Evolutionary conservation across 2,888 invertebrate species (phyloP), one percentile per base, ranked within the genome.

Genomic region (Dynastes tityus): DNA sequence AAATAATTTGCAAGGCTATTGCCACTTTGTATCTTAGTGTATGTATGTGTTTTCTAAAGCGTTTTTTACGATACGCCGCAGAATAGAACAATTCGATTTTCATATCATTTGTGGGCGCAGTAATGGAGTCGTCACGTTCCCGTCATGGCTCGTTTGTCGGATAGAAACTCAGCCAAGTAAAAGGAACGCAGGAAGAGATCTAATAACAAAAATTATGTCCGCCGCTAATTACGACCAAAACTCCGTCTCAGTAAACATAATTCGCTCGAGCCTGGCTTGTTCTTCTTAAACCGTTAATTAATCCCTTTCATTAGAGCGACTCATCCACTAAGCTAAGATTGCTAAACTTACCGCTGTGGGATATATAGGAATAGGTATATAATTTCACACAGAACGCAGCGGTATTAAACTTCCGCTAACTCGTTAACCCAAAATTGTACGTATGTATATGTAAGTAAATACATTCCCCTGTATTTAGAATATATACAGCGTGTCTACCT

Each of bases 271-370:
- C 82, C 82, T 77, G 82, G 82, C 83, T 58, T 73, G 73, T 73
- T 40, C 82, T 83, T 82, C 83, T 84, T 84, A 82, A 81, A 83
- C 83, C 83, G 83, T 80, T 83, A 84, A 84, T 84, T 83, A 84
- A 84, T 84, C 83, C 83, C 81, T 79, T 83, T 84, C 82, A 84
- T 83, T 84, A 82, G 81, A 81, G 80, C 80, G 78, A 79, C 79
- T 73, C 73, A 73, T 45, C 73, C 73, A 40, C 58, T 22, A 58
- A 73, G 58, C 73, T 58, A 22, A 73, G 76, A 73, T 58, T 73
- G 40, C 49, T 73, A 53, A 73, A 73, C 58, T 73, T 73, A 58
- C 37, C 58, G 22, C 58, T 58, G 11, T 37, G 40, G 37, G n/a
- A 73, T 73, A 73, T 40, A 73, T 40, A 55, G 58, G 53, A 32